These are phyloP conservation scores for Amyelois transitella DNA, from an alignment of 1,140 invertebrate species.

Conservation along the genomic window DNA sequence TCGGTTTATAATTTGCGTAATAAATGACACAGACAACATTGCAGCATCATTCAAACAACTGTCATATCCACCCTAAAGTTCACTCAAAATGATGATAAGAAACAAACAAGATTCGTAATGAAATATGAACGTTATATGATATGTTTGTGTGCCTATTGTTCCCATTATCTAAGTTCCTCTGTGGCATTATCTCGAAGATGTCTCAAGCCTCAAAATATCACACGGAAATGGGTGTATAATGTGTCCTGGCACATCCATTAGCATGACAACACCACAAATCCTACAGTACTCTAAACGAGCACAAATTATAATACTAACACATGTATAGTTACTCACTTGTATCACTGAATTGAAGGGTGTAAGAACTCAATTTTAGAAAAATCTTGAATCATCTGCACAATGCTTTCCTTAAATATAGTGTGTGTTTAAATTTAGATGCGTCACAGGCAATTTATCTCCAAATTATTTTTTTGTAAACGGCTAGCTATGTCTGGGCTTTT, in stretches of 20 bases:
- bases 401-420: too few species aligned
- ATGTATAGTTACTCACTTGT: neutral
- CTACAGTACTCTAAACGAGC: neutral
- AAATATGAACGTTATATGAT: neutral
- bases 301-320: neutral
- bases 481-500: too few species aligned
- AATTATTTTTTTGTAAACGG: too few species aligned
- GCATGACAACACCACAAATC: constrained; percentile 3
- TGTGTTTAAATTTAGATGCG: too few species aligned
- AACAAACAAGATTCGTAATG: neutral
- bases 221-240: constrained; percentile 5
- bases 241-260: constrained; percentile 5
- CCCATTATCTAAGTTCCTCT: neutral
- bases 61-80: too few species aligned
- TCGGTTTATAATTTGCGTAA: too few species aligned
- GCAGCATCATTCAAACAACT: too few species aligned
- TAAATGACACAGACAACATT: too few species aligned
- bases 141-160: neutral
- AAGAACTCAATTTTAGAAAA: too few species aligned
- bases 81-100: neutral
- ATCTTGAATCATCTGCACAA: too few species aligned
- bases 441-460: too few species aligned
- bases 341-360: too few species aligned
- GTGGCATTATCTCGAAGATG: neutral
- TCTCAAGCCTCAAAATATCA: constrained; percentile 2